phyloP scores from a whole-genome alignment of 2,888 invertebrate genomes.

The Endotricha flammealis region DNA sequence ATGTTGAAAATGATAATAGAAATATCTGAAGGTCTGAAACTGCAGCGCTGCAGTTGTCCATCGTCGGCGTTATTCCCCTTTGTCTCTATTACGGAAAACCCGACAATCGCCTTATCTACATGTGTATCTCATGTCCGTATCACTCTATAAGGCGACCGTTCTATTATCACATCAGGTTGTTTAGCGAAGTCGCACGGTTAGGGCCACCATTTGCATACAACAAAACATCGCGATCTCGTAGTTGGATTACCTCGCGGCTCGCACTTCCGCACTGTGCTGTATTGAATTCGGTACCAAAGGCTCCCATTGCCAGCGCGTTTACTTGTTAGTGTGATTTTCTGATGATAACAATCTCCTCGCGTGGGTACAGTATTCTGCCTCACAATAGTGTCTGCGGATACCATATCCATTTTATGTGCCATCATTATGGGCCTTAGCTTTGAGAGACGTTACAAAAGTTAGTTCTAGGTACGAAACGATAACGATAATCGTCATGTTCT shows the following conservation, averaged over 20 bases:
- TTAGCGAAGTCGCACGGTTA: constrained; percentile 62
- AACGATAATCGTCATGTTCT: too few species aligned
- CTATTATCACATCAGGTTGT: constrained; percentile 73
- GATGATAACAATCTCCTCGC: constrained; percentile 61
- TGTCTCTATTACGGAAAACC: constrained; percentile 63
- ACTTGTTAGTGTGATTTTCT: constrained; percentile 69
- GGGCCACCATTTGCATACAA: constrained; percentile 72
- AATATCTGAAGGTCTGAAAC: neutral
- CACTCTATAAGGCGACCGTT: constrained; percentile 68
- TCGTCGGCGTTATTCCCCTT: constrained; percentile 41
- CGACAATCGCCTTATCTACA: constrained; percentile 63
- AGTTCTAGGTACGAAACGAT: too few species aligned
- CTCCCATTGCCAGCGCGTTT: constrained; percentile 62
- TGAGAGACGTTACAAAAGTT: neutral
- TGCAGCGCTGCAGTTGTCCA: neutral
- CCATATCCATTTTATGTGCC: constrained; percentile 15
- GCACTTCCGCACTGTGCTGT: constrained; percentile 57
- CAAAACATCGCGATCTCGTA: constrained; percentile 69
- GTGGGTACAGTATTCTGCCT: constrained; percentile 38
- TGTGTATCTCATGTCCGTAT: constrained; percentile 66
- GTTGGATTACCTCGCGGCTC: constrained; percentile 47
- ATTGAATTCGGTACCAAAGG: constrained; percentile 65
- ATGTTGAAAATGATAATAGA: too few species aligned
- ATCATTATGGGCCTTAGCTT: constrained; percentile 1
- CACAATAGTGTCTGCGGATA: constrained; percentile 25